phyloP scores from a whole-genome alignment of 2,888 invertebrate species.

The Trachelus iudaicus region DNA sequence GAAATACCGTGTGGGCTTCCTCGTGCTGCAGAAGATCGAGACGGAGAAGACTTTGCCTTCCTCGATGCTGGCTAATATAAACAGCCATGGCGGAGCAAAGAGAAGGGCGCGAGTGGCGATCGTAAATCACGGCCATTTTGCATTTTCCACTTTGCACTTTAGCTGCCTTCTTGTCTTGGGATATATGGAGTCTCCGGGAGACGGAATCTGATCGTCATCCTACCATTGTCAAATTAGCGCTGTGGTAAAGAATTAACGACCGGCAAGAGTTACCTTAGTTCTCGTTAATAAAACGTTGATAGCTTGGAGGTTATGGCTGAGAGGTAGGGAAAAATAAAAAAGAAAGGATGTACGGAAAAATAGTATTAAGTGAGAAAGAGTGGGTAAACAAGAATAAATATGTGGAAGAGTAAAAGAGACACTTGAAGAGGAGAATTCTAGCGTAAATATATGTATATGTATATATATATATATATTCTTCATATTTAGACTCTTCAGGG shows the following conservation, averaged over 20 bases:
- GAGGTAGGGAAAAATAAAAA: neutral
- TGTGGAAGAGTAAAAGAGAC: neutral
- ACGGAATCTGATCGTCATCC: neutral
- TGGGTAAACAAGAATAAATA: neutral
- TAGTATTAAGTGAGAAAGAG: neutral
- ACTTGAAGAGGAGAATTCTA: neutral
- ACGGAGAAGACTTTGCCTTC: neutral
- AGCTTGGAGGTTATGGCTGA: neutral
- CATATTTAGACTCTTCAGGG: neutral
- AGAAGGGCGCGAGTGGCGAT: neutral
- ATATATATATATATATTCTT: neutral
- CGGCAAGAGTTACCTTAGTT: neutral
- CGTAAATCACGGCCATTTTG: constrained; percentile 19
- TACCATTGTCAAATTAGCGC: neutral
- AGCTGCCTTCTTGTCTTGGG: neutral
- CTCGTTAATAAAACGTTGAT: neutral
- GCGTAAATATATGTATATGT: neutral
- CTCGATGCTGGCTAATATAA: neutral
- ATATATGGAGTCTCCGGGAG: neutral
- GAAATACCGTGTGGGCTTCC: neutral
- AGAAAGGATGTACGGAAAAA: neutral
- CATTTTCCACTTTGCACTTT: constrained; percentile 7
- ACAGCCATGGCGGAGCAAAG: neutral
- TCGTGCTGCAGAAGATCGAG: neutral
- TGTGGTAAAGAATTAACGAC: neutral